Base-by-base conservation (phyloP, 2,888 invertebrate genomes). In the Agonopterix alstromeriana region DNA sequence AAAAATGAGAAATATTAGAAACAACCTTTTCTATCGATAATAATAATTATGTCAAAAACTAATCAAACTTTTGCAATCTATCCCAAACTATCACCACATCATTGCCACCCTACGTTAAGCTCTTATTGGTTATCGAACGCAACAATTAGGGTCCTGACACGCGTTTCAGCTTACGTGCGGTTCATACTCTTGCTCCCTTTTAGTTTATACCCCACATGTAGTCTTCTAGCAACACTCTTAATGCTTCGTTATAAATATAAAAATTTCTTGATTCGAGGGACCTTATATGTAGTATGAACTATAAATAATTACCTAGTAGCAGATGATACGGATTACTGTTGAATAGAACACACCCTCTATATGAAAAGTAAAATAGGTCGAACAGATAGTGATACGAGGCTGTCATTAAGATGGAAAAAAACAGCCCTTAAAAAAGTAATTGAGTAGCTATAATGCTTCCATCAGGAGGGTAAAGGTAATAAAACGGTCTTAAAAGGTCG, bases 281-380 rank as follows among this genome's bases (percentile, higher is more conserved):
- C 27, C 27, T 5, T 27, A 1, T 27, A 27, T 27, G 27, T 27
- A 1, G 27, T 5, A 27, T 27, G 27, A 27, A 27, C 27, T 27
- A 27, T 27, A 84, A 83, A 87, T 86, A 86, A 87, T 88, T 87
- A 83, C 83, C 74, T 70, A 71, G 86, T 70, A 85, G 83, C 87
- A 87, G 86, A 88, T 87, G 86, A 88, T 84, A 81, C 75, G 86
- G 87, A 85, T 88, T 88, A 88, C 63, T 56, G 54, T 52, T 60
- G 56, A 57, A 67, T 64, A 67, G 67, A 61, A 56, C 61, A 58
- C 62, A 57, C 73, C 73, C 72, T 65, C 60, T 63, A 27, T 27
- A 61, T 62, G 58, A 55, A 57, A 65, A 65, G 62, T 57, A 66
- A 63, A 72, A 75, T 71, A 67, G 69, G 66, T 67, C 67, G 62